A percentile compares a stretch with the other conserved stretches of the same genome.
phyloP scores from a whole-genome alignment of 2,888 invertebrate genomes.

The Leptinotarsa rubiginosa region DNA sequence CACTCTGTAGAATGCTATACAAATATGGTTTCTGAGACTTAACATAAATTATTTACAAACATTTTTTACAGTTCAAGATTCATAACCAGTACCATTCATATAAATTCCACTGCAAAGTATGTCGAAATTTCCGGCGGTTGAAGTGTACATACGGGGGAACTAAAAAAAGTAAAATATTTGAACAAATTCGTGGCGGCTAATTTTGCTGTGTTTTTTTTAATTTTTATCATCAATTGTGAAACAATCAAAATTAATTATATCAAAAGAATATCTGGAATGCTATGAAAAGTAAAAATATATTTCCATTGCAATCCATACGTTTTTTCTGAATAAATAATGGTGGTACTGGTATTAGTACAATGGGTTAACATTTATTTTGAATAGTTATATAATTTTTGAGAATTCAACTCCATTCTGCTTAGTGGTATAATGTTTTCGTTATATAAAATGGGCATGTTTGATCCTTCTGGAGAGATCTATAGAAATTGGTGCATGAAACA shows the following conservation, averaged over 20 bases:
- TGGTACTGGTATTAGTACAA: constrained; percentile 8
- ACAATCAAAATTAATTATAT: background rate
- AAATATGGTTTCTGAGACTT: constrained; percentile 31
- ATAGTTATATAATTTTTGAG: background rate
- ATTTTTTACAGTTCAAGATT: constrained; percentile 30
- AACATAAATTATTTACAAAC: constrained; percentile 40
- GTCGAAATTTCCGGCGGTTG: constrained; percentile 13
- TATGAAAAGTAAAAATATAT: background rate
- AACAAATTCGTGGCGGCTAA: background rate
- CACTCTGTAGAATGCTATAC: constrained; percentile 29
- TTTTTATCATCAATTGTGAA: background rate
- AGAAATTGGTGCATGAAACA: background rate
- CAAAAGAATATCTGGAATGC: background rate
- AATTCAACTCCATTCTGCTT: background rate
- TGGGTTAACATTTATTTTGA: constrained; percentile 10
- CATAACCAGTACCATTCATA: constrained; percentile 31
- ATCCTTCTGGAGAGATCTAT: too few species aligned
- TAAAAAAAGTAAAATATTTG: background rate
- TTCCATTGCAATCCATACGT: too few species aligned
- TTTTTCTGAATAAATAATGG: background rate
- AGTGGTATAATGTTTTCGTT: too few species aligned
- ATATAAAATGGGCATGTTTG: too few species aligned
- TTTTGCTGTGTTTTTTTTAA: too few species aligned
- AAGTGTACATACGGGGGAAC: background rate
- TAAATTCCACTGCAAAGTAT: constrained; percentile 12